Base-by-base conservation (phyloP, 2,888 invertebrate genomes). In the Diarsia mendica region DNA sequence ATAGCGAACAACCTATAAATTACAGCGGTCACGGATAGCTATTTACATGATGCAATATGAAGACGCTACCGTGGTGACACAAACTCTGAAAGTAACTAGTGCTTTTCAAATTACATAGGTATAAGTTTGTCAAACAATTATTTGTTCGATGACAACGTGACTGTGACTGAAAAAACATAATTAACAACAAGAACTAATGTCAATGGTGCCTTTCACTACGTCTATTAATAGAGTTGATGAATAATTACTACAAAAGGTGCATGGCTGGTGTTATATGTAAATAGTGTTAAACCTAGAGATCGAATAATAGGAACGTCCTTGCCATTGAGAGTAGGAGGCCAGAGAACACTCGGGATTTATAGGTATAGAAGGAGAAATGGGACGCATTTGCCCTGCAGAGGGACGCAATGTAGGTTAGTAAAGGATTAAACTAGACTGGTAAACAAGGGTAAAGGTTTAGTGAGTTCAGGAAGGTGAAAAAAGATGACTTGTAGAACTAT, bases 121-220 rank as follows among this genome's bases (percentile, higher is more conserved):
- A 13, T n/a, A 33, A 44, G 13, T 39, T 48, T 48, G 23, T 15
- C 39, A 20, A 10, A 10, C 23, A 33, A 9, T 20, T 33, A 8
- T 46, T 53, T 53, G 33, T 23, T 55, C 6, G 8, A 18, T 33
- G 5, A 28, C 18, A 72, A 39, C 8, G 15, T 10, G 20, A 53
- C 6, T 13, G 9, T 10, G 9, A 13, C 23, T 9, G 60, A 39
- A 46, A 74, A 44, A 46, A 39, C 15, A 5, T 8, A 39, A 33
- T 61, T 44, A 77, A 33, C 44, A 6, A 46, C 46, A 48, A 53
- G 23, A 79, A 79, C 51, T 13, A 70, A 79, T 76, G 46, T 61
- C 79, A 78, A 60, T 46, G 49, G 46, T 53, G 46, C 61, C 61
- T n/a, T 79, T 79, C 70, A 61, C 33, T 39, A 20, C 20, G 10